A percentile compares a stretch with the other conserved stretches of the same genome.
Evolutionary conservation across 2,888 invertebrate genomes (phyloP).

Genomic region (Agonopterix subpropinquella): DNA sequence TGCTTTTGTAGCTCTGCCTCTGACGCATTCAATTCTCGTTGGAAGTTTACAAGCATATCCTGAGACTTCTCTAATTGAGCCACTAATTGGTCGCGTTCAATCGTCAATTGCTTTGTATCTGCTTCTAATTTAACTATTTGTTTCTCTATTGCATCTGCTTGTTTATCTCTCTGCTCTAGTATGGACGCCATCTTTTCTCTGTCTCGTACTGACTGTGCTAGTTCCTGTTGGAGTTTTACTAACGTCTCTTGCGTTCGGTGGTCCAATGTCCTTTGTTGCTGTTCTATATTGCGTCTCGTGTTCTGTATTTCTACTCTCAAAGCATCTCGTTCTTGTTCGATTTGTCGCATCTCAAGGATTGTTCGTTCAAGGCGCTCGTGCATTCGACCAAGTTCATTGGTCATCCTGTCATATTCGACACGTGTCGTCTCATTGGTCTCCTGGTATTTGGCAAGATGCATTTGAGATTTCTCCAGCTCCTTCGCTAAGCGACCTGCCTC

Average conservation of each 20-base stretch:
- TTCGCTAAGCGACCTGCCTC: slow-evolving; percentile 90
- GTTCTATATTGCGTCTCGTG: slow-evolving; percentile 77
- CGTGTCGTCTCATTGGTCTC: slow-evolving; percentile 89
- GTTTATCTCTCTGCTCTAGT: slow-evolving; percentile 85
- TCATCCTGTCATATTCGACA: slow-evolving; percentile 90
- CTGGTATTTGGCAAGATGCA: slow-evolving; percentile 88
- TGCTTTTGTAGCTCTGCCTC: slow-evolving; percentile 89
- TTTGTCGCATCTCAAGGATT: slow-evolving; percentile 79
- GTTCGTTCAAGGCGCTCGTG: slow-evolving; percentile 87
- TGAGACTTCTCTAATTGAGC: slow-evolving; percentile 94
- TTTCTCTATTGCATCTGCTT: slow-evolving; percentile 89
- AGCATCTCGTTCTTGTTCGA: slow-evolving; percentile 85
- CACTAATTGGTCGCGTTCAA: slow-evolving; percentile 91
- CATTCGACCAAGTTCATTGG: slow-evolving; percentile 86
- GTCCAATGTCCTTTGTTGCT: slow-evolving; percentile 78
- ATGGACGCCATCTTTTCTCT: slow-evolving; percentile 86
- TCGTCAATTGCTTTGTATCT: slow-evolving; percentile 89
- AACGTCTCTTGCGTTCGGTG: slow-evolving; percentile 84
- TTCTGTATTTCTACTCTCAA: slow-evolving; percentile 82
- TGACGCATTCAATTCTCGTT: slow-evolving; percentile 89
- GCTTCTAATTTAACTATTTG: slow-evolving; percentile 89
- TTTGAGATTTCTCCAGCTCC: slow-evolving; percentile 90
- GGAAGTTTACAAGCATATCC: slow-evolving; percentile 95
- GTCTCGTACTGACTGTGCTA: slow-evolving; percentile 82
- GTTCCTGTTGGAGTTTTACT: slow-evolving; percentile 82